A percentile compares a stretch with the other conserved stretches of the same genome.
phyloP scores from a whole-genome alignment of 2,888 invertebrate genomes.

The Portevinia maculata region DNA sequence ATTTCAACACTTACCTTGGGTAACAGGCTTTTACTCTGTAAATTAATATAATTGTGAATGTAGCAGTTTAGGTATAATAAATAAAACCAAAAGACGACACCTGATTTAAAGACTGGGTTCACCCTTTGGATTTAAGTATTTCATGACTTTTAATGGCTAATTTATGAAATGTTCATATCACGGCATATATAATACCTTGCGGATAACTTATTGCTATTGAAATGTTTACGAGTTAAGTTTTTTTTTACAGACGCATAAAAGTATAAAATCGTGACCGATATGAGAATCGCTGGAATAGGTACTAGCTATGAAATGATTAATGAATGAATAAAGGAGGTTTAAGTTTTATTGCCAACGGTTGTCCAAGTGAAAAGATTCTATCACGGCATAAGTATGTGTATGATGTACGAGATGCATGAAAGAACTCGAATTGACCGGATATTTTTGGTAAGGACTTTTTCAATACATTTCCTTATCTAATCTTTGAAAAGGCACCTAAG shows the following conservation, averaged over 20 bases:
- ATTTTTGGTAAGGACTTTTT: too few relatives aligned
- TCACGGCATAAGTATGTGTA: too few relatives aligned
- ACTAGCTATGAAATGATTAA: slow-evolving; percentile 32
- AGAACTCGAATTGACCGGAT: too few relatives aligned
- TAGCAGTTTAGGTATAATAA: not conserved
- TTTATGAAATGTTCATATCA: slow-evolving; percentile 17
- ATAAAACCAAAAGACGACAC: not conserved
- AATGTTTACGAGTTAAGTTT: slow-evolving; percentile 6
- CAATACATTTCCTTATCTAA: too few relatives aligned
- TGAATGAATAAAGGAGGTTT: slow-evolving; percentile 32
- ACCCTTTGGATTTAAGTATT: slow-evolving; percentile 12
- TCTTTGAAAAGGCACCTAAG: too few relatives aligned
- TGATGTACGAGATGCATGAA: too few relatives aligned
- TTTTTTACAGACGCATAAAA: slow-evolving; percentile 28
- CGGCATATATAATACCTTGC: slow-evolving; percentile 22
- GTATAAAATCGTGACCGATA: slow-evolving; percentile 47
- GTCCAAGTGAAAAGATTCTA: too few relatives aligned
- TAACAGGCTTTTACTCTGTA: slow-evolving; percentile 10
- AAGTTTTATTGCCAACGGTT: not conserved
- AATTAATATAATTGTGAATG: slow-evolving; percentile 22
- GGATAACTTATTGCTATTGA: slow-evolving; percentile 17
- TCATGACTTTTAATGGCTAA: slow-evolving; percentile 18
- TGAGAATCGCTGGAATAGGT: slow-evolving; percentile 23
- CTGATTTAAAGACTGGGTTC: not conserved
- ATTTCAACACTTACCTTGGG: slow-evolving; percentile 37